Evolutionary conservation across 2,888 invertebrate genomes (phyloP), one percentile per base, ranked within the genome.

Genomic region (Cabera pusaria): DNA sequence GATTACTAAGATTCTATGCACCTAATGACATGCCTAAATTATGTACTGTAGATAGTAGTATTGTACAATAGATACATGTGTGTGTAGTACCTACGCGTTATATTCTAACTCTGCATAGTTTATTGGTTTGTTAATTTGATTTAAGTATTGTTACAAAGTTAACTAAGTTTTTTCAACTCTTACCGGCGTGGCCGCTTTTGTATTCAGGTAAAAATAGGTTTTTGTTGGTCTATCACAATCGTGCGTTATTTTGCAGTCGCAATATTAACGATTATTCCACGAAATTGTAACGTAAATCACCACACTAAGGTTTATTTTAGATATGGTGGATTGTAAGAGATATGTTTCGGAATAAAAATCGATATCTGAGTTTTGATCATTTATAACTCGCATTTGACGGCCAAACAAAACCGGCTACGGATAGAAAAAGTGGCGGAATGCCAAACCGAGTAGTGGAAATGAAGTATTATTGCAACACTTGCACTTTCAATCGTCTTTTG

Each of bases 401-500:
- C 71, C 82, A 77, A 80, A 87, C 84, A 87, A 87, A 74, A 72
- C 62, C 58, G 44, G 45, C 47, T 10, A 16, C 14, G 55, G 55
- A 52, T 56, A 70, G 66, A 85, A 85, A 83, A 84, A 79, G 63
- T 64, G 52, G 57, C 58, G 78, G 83, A 83, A 84, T 78, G 72
- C 61, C 68, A 69, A 56, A 65, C 67, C 69, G 65, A 46, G 71
- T 67, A 71, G 77, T 72, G 75, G 78, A 82, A 82, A 82, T 80
- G 73, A 82, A 82, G 83, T 79, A 83, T 83, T 83, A 80, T 85
- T 77, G 83, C 72, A 79, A 86, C 89, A 90, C 89, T 89, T 89
- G 87, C 89, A 85, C 87, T 90, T 87, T 89, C 84, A 64, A 72
- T 72, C 64, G 65, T 62, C 67, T 63, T 69, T 72, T 67, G 68